Evolutionary conservation across 2,888 invertebrate species (phyloP), one percentile per base, ranked within the genome.

Genomic region (Trilocha varians): DNA sequence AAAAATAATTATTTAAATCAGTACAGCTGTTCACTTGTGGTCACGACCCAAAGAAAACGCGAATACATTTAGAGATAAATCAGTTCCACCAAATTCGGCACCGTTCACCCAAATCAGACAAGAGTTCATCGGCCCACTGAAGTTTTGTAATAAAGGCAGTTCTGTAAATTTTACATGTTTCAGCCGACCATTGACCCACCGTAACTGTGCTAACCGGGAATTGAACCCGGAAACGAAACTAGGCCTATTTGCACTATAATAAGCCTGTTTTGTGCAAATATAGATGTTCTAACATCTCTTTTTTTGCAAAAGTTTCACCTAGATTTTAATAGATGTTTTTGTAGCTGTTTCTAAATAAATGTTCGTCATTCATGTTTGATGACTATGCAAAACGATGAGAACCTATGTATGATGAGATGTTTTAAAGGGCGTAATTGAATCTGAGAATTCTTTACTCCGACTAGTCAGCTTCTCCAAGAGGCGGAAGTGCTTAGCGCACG

Each of bases 161-260:
- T 53, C 55, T 49, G 53, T 39, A 47, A 44, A 52, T 33, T 33
- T 41, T 53, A 51, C 55, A 57, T 55, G 65, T 70, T 66, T 59
- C 58, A 58, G 49, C 42, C 61, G 80, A 47, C 62, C 78, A 69
- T 68, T 77, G 82, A 76, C 76, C 83, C 65, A 56, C 47, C 66
- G 65, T 70, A 73, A 65, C 43, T 59, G 61, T 71, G 74, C 56
- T 62, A 64, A 60, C 49, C 63, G 76, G 59, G 62, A 53, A 47
- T 57, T 68, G 78, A 82, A 79, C 83, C 82, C 80, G 82, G 83
- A 78, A 80, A 3, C 36, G 38, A 51, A 57, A 54, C 50, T 61
- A 52, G 59, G 59, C 52, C 57, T 52, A 51, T 47, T 57, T 52
- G 40, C 40, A 37, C 47, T 51, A 45, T 55, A 50, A 48, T 55